phyloP scores from a whole-genome alignment of 2,797 vertebrate genomes.

The Hydrolagus colliei region DNA sequence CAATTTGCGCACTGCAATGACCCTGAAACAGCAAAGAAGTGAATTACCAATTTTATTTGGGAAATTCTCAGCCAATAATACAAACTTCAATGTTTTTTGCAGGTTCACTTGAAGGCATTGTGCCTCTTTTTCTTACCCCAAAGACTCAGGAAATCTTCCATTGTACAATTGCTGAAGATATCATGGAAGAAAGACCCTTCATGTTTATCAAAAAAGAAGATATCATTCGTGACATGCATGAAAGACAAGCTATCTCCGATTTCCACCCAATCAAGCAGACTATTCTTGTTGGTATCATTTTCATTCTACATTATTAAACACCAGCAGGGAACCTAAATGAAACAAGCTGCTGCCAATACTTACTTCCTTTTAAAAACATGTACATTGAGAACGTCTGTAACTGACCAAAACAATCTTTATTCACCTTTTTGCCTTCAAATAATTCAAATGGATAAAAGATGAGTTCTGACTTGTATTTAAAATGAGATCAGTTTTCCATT shows the following conservation, averaged over 20 bases:
- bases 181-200: constrained; percentile 68
- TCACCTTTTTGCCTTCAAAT: not conserved
- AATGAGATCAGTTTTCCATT: too few relatives aligned
- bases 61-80: constrained; percentile 31
- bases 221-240: constrained; percentile 73
- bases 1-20: too few relatives aligned
- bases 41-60: too few relatives aligned
- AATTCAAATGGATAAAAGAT: not conserved
- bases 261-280: constrained; percentile 75
- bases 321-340: not conserved
- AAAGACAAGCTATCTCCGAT: constrained; percentile 77
- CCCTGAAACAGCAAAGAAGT: too few relatives aligned
- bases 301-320: constrained; percentile 37
- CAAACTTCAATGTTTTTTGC: constrained; percentile 32
- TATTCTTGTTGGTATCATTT: constrained; percentile 58
- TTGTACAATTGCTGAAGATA: constrained; percentile 66
- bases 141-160: constrained; percentile 82
- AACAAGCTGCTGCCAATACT: not conserved
- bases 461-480: too few relatives aligned
- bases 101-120: constrained; percentile 73
- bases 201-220: constrained; percentile 79
- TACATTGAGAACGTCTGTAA: not conserved
- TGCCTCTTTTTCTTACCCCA: constrained; percentile 77
- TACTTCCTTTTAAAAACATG: not conserved
- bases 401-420: not conserved